These are phyloP conservation scores for Microcebus griseorufus DNA, from an alignment of 2,113 vertebrate species.

Conservation along the genomic window DNA sequence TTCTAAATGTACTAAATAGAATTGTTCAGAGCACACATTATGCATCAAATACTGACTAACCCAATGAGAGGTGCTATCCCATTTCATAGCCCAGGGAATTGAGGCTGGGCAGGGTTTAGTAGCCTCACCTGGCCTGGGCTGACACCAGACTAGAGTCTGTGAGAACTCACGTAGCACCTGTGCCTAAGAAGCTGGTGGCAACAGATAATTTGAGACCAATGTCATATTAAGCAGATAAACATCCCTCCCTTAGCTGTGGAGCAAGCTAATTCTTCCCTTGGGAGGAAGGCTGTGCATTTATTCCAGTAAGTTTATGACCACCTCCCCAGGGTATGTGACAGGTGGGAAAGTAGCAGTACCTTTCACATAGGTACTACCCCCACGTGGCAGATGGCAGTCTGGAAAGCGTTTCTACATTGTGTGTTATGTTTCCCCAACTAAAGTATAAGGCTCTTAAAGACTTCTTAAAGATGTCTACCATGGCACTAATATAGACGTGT, in stretches of 20 bases:
- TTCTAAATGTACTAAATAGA: neutral
- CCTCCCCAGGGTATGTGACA: neutral
- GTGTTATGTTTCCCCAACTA: neutral
- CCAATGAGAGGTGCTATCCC: too few species aligned
- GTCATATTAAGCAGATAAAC: neutral
- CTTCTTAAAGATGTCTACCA: neutral
- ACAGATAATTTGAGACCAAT: neutral
- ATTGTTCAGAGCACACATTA: neutral
- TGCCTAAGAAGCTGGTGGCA: neutral
- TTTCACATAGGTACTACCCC: neutral
- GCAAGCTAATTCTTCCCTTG: neutral
- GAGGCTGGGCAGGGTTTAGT: neutral
- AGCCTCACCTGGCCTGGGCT: neutral
- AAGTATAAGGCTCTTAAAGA: neutral
- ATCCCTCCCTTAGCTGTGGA: neutral
- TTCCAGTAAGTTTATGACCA: neutral
- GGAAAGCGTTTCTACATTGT: neutral
- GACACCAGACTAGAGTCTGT: neutral
- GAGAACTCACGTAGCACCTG: fast-evolving
- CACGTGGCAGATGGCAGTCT: neutral
- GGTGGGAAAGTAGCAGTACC: too few species aligned
- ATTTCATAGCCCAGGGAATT: neutral
- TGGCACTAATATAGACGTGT: neutral
- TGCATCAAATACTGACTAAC: neutral
- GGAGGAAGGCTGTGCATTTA: neutral